Conservation (phyloP, 1,140 invertebrate species). For the Heterodera schachtii region DNA sequence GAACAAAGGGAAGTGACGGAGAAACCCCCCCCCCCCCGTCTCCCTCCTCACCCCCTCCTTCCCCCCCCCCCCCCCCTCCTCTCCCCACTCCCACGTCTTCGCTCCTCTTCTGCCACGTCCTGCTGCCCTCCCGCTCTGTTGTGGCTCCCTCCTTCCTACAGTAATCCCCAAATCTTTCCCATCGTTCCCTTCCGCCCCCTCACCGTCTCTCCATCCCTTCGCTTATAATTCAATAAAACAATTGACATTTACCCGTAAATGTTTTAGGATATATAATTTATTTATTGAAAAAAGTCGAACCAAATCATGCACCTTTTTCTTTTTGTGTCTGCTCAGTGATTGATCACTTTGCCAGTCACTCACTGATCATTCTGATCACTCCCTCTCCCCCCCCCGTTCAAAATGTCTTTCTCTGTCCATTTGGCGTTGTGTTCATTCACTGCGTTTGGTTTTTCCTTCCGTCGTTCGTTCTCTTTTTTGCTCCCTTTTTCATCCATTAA, state of each 20-base stretch:
- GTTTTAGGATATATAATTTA: no score
- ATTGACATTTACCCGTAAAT: background rate
- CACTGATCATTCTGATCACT: background rate
- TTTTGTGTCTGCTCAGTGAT: no score
- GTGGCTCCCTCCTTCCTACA: background rate
- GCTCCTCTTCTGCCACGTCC: no score
- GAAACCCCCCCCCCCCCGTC: no score
- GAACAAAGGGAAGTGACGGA: no score
- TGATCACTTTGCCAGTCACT: no score
- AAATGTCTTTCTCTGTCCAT: background rate
- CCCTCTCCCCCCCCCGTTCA: background rate
- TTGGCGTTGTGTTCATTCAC: background rate
- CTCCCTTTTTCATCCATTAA: no score
- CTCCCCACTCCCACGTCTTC: no score
- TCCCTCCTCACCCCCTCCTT: no score
- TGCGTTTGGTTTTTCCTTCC: background rate
- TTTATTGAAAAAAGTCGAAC: background rate
- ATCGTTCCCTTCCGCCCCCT: no score
- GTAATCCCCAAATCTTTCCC: background rate
- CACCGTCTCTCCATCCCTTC: background rate
- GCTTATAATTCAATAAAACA: background rate
- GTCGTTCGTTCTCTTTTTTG: background rate
- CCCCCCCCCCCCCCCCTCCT: no score
- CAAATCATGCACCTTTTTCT: background rate
- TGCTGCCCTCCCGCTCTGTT: no score